Evolutionary conservation across 2,797 vertebrate species (phyloP), one percentile per base, ranked within the genome.

Genomic region (Syngnathus acus): DNA sequence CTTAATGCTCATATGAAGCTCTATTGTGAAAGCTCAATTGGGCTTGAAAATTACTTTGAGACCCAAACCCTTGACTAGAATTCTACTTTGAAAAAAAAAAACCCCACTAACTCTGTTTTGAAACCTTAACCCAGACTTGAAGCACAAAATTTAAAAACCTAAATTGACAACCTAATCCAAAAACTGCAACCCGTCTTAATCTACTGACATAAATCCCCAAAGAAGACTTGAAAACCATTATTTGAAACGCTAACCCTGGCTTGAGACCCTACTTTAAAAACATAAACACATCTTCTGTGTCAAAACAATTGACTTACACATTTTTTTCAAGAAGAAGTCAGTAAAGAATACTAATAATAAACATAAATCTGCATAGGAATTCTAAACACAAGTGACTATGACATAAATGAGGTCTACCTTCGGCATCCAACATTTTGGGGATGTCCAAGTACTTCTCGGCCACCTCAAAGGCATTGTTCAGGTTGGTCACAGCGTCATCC

Each of bases 401-500:
- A 53, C 42, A 42, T 4, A 45, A 43, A 26, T 45, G 37, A 38
- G 8, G 1, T 62, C 0, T 79, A 98, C 96, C 96, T 89, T 98
- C 96, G 2, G 95, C 95, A 0, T 98, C 96, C 90, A 98, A 67
- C 96, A 98, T 98, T 85, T 98, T 98, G 73, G 96, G 96, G 68
- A 98, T 98, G 81, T 98, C 96, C 53, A 98, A 89, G 83, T 95
- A 95, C 72, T 95, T 95, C 89, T 98, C 96, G 0, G 96, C 96
- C 78, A 98, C 96, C 78, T 98, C 95, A 2, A 98, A 98, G 81
- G 96, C 96, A 3, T 96, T 97, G 90, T 98, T 98, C 77, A 98
- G 92, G 39, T 98, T 98, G 55, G 93, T 94, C 68, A 98, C 90
- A 0, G 96, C 93, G 72, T 98, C 96, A 0, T 98, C 96, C 96